A percentile compares a stretch with the other conserved stretches of the same genome.
phyloP scores from a whole-genome alignment of 2,797 vertebrate genomes.

The Microchirus variegatus region DNA sequence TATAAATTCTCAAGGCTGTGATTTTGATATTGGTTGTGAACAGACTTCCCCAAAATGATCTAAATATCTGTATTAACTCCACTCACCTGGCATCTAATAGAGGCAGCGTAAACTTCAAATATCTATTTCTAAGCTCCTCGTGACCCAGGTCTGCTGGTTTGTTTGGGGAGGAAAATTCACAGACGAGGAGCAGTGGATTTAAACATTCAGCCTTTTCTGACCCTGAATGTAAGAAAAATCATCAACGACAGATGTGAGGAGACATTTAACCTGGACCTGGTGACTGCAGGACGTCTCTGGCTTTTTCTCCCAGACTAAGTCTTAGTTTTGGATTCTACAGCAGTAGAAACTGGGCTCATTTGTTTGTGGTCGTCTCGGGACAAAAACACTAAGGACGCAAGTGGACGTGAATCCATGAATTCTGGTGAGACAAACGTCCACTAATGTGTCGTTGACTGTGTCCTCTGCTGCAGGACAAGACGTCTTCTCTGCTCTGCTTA shows the following conservation, averaged over 20 bases:
- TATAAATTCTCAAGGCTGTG: neutral
- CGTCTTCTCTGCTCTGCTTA: slow-evolving; percentile 35
- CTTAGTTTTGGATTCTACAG: slow-evolving; percentile 24
- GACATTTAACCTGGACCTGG: too few relatives aligned
- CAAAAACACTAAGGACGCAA: slow-evolving; percentile 60
- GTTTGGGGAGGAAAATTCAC: slow-evolving; percentile 3
- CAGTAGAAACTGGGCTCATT: slow-evolving; percentile 31
- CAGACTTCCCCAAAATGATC: slow-evolving; percentile 1
- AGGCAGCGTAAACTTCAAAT: neutral
- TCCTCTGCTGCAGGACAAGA: slow-evolving; percentile 21
- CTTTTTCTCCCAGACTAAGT: slow-evolving; percentile 50
- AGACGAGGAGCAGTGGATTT: neutral
- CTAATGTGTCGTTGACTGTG: neutral
- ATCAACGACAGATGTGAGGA: neutral
- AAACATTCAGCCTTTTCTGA: slow-evolving; percentile 20
- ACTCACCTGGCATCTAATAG: slow-evolving; percentile 3
- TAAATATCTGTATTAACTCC: neutral
- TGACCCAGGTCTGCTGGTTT: slow-evolving; percentile 55
- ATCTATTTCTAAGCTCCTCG: slow-evolving; percentile 6
- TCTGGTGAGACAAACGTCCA: neutral
- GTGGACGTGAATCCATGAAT: slow-evolving; percentile 4
- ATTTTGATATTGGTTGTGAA: neutral
- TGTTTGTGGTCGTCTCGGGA: slow-evolving; percentile 8
- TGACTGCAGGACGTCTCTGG: neutral
- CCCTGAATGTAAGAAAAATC: slow-evolving; percentile 10